Base-by-base conservation (phyloP, 2,113 vertebrate genomes). In the Leptobrachium ailaonicum region DNA sequence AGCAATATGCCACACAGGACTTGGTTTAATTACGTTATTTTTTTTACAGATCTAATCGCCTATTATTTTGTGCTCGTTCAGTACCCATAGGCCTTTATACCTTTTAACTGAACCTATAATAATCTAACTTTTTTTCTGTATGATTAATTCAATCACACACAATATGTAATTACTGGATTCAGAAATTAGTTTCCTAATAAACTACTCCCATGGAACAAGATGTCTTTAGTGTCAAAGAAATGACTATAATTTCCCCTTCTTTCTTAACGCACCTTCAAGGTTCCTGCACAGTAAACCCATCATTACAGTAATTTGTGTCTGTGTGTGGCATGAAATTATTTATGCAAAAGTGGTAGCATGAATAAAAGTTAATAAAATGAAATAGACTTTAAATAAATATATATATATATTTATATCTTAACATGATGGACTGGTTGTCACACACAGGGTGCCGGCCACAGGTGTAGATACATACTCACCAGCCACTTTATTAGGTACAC, bases 241-340 rank as follows among this genome's bases (percentile, higher is more conserved):
- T 71, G 2, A 8, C 69, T 71, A 54, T 41, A 71, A 77, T 66
- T 42, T 41, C 32, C 13, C 41, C 9, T 14, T 32, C 14, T 66
- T 11, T 68, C 76, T 71, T 67, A 6, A 62, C 54, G 7, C n/a
- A 7, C 8, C 12, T 40, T 45, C 13, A 63, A 41, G 5, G 41
- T 66, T n/a, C 66, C 58, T 41, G 8, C 2, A 62, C 56, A 44
- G 13, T 47, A 64, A 32, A 60, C n/a, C 20, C 41, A 67, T 41
- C 8, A 78, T 44, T 41, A 2, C 9, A 45, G 12, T 70, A 12
- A 58, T 63, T 42, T 6, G 7, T 66, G 68, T 54, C 67, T 78
- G 77, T 72, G 77, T 79, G 69, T 79, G 69, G 77, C 47, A 79
- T 64, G 32, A 3, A 53, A 41, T 53, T 7, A 71, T 60, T 3